Conservation (phyloP, 1,140 invertebrate genomes). For the Drosophila pallidifrons region DNA sequence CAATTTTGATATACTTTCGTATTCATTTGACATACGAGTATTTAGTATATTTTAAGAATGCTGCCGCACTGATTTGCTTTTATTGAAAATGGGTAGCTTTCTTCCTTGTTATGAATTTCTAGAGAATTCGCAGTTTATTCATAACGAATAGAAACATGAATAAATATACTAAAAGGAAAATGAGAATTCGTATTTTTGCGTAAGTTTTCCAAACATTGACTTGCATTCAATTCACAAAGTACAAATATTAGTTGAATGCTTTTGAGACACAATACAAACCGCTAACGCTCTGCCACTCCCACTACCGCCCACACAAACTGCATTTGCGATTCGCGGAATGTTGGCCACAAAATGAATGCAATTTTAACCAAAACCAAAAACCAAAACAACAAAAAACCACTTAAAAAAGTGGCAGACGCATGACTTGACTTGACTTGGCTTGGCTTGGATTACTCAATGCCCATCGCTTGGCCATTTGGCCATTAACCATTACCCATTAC, state of each 20-base stretch:
- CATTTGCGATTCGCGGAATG: constrained; percentile 35
- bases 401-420: constrained; percentile 42
- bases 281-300: background rate
- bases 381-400: constrained; percentile 8
- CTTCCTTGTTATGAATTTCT: background rate
- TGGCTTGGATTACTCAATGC: constrained; percentile 5
- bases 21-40: too few species aligned
- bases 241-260: background rate
- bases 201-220: background rate
- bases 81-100: too few species aligned
- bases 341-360: constrained; percentile 39
- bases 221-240: background rate
- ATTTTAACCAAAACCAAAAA: constrained; percentile 4
- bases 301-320: constrained; percentile 2
- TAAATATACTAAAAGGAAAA: background rate
- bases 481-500: constrained; percentile 20
- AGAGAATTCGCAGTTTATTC: background rate
- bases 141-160: background rate
- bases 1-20: too few species aligned
- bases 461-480: constrained; percentile 25
- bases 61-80: too few species aligned
- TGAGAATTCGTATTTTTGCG: background rate
- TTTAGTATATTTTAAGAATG: too few species aligned
- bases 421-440: constrained; percentile 34
- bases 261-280: constrained; percentile 3